Conservation (phyloP, 2,797 vertebrate genomes). For the Sylvilagus floridanus region DNA sequence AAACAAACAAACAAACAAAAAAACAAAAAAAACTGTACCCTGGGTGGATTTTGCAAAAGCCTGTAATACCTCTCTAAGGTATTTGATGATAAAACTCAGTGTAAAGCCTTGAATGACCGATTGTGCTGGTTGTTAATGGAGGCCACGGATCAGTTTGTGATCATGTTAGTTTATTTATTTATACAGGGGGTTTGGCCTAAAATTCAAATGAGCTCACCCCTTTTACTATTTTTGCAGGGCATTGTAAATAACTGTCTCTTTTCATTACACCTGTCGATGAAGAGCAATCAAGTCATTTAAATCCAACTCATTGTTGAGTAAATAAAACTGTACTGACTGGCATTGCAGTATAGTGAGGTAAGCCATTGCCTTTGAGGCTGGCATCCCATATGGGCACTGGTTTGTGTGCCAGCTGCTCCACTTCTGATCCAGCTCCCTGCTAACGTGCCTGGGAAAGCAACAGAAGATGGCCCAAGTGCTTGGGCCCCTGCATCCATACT, state of each 20-base stretch:
- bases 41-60: not conserved
- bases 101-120: not conserved
- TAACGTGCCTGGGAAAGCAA: no score
- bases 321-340: not conserved
- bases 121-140: not conserved
- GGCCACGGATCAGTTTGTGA: not conserved
- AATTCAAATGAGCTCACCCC: not conserved
- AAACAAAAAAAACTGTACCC: not conserved
- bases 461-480: no score
- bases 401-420: not conserved
- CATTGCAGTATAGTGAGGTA: no score
- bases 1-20: not conserved
- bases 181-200: not conserved
- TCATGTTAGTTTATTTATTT: not conserved
- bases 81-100: not conserved
- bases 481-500: no score
- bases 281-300: not conserved
- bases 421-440: no score
- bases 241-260: constrained; percentile 31
- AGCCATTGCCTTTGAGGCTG: no score
- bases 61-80: no score
- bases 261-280: not conserved
- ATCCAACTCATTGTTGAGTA: not conserved
- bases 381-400: no score
- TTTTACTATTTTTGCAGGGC: constrained; percentile 14